phyloP scores from a whole-genome alignment of 2,888 invertebrate species.

The Xanthostigma xanthostigma region DNA sequence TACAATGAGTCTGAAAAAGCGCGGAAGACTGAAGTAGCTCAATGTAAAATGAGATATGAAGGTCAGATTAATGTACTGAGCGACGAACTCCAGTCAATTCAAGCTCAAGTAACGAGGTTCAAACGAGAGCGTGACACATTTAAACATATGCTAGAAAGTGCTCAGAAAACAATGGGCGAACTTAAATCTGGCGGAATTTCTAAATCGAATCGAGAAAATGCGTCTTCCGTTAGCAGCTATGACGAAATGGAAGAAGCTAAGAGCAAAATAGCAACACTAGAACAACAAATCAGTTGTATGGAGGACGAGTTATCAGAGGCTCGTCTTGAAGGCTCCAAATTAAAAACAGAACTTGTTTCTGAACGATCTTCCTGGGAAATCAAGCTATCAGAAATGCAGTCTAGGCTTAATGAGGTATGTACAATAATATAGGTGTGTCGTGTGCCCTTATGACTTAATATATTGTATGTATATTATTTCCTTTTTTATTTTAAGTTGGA shows the following conservation, averaged over 20 bases:
- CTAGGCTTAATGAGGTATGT: conserved; percentile 63
- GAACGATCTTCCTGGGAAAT: conserved; percentile 77
- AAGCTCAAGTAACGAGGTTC: conserved; percentile 64
- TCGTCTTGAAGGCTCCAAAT: conserved; percentile 62
- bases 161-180: conserved; percentile 70
- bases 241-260: conserved; percentile 64
- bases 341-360: conserved; percentile 80
- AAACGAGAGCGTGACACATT: conserved; percentile 79
- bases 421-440: neutral
- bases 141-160: conserved; percentile 77
- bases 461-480: neutral
- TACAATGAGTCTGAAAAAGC: conserved; percentile 50
- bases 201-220: conserved; percentile 32
- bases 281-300: conserved; percentile 70
- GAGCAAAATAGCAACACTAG: conserved; percentile 54
- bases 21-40: conserved; percentile 62
- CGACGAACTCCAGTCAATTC: conserved; percentile 69
- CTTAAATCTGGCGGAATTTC: conserved; percentile 43
- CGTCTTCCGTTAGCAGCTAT: conserved; percentile 52
- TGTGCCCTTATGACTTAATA: neutral
- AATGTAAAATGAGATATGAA: conserved; percentile 72
- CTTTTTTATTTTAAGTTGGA: conserved; percentile 43
- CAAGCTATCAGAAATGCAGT: conserved; percentile 75
- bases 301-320: conserved; percentile 83
- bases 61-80: conserved; percentile 66